A percentile compares a stretch with the other conserved stretches of the same genome.
Conservation (phyloP, 2,797 vertebrate genomes). For the Manis javanica region DNA sequence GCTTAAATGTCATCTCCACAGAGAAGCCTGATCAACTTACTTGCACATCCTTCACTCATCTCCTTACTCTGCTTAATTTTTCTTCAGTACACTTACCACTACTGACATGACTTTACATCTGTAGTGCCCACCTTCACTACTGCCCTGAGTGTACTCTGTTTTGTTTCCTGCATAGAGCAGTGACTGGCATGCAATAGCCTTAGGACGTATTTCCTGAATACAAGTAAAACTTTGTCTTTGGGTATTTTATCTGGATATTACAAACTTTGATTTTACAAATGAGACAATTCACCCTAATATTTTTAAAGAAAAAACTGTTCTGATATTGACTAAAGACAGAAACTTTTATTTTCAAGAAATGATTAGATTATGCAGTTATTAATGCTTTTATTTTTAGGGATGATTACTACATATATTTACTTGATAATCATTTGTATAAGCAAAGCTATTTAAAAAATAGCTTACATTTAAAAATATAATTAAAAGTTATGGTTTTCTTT, state of each 20-base stretch:
- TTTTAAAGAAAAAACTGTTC: not conserved
- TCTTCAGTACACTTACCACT: not conserved
- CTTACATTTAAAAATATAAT: not conserved
- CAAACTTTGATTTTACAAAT: not conserved
- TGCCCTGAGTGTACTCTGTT: not conserved
- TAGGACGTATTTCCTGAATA: not conserved
- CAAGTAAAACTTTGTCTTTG: not conserved
- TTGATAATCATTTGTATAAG: not conserved
- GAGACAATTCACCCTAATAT: not conserved
- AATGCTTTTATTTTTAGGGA: not conserved
- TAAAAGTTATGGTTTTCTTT: not conserved
- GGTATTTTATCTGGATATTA: constrained; percentile 6
- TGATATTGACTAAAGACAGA: not conserved
- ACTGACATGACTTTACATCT: not conserved
- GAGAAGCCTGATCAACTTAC: not conserved
- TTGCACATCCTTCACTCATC: not conserved
- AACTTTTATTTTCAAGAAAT: not conserved
- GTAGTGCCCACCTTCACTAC: not conserved
- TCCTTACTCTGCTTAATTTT: not conserved
- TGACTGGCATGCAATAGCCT: not conserved
- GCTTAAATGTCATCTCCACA: not conserved
- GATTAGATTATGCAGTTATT: not conserved
- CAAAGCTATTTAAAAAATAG: constrained; percentile 9
- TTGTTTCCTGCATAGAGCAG: not conserved
- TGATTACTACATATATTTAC: not conserved